phyloP scores from a whole-genome alignment of 2,797 vertebrate genomes.

The Coilia nasus region DNA sequence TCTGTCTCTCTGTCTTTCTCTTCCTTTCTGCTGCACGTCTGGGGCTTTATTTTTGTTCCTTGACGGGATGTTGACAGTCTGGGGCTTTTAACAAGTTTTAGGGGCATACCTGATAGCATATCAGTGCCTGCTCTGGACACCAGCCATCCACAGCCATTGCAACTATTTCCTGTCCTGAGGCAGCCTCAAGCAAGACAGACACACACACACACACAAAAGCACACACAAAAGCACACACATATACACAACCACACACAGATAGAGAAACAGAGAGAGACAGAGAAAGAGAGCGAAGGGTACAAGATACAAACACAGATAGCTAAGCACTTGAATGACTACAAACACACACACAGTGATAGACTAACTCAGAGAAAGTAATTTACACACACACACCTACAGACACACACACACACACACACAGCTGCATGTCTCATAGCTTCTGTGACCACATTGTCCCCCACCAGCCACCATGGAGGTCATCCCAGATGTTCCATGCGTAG shows the following conservation, averaged over 20 bases:
- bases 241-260: neutral
- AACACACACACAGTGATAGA: no score
- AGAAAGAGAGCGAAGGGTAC: no score
- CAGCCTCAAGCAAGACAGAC: neutral
- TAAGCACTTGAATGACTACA: no score
- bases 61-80: slow-evolving; percentile 60
- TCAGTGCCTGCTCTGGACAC: slow-evolving; percentile 57
- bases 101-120: slow-evolving; percentile 66
- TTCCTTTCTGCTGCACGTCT: neutral
- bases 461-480: no score
- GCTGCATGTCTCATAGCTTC: no score
- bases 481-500: no score
- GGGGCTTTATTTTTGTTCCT: slow-evolving; percentile 35
- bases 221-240: neutral
- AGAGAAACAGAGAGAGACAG: no score
- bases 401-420: no score
- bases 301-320: no score
- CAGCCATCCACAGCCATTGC: slow-evolving; percentile 33
- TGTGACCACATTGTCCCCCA: no score
- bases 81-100: slow-evolving; percentile 55
- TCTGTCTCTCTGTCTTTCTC: neutral
- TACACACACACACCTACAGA: no score
- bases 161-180: slow-evolving; percentile 1
- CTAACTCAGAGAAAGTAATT: no score
- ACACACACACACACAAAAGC: neutral